Base-by-base conservation (phyloP, 1,140 invertebrate species). In the Drosophila pruinosa region DNA sequence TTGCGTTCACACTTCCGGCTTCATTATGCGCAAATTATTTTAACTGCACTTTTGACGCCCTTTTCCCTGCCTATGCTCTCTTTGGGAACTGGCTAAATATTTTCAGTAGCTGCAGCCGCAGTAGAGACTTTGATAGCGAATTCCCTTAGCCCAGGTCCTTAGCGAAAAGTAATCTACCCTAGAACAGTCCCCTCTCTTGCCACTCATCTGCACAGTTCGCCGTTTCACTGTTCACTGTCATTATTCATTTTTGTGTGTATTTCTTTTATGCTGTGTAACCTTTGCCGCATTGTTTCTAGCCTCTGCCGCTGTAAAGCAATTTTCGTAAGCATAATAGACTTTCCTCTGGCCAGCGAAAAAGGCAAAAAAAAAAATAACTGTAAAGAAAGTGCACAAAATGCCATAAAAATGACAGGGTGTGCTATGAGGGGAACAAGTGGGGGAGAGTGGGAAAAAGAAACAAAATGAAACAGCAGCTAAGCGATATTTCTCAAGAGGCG, bases 21-120 rank as follows among this genome's bases (percentile, higher is more conserved):
- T 81, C 82, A 86, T 86, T 86, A 86, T 86, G 81, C 74, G 77
- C 78, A 77, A 81, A 86, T 86, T 86, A 86, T 86, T 86, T 86
- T 86, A 85, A 82, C 81, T 85, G 81, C 74, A 86, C 81, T 86
- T 86, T 63, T 72, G 61, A 50, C 52, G 6, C 8, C 22, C 10
- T n/a, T n/a, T n/a, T n/a, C 43, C 31, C 8, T 7, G 10, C 6
- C 53, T 31, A 19, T 2, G 10, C 31, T n/a, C 2, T 15, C 15
- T 24, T 19, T 17, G 14, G 28, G 36, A 17, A 12, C 52, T 63
- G 52, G 10, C 52, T 47, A 71, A 71, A 71, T 71, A 71, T 71
- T 71, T 70, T 70, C 67, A 64, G 59, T 64, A 21, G 67, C 59
- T 70, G 59, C 59, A 70, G 53, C 62, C 53, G 34, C 52, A 65